phyloP scores from a whole-genome alignment of 2,888 invertebrate species.

The Papilio gigon region DNA sequence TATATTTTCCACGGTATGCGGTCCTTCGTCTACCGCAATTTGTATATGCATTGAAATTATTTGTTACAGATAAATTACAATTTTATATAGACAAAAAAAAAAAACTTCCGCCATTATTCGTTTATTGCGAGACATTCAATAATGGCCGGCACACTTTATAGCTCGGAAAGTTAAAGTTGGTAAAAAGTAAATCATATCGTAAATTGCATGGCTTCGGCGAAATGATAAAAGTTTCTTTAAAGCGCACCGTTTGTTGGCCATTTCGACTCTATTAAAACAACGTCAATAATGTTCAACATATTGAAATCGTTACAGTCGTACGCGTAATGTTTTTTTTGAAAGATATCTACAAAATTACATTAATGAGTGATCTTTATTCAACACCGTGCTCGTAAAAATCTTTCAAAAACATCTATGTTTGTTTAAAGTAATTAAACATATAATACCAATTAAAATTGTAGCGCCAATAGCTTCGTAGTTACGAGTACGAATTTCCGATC shows the following conservation, averaged over 20 bases:
- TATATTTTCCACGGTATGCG: too few relatives aligned
- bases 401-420: too few relatives aligned
- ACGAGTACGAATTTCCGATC: too few relatives aligned
- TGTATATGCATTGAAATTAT: background rate
- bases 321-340: too few relatives aligned
- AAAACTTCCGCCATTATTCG: slow-evolving; percentile 31
- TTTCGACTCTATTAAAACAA: slow-evolving; percentile 28
- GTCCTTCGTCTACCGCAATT: background rate
- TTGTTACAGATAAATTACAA: slow-evolving; percentile 31
- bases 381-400: too few relatives aligned
- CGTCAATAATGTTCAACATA: slow-evolving; percentile 25
- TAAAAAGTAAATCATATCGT: slow-evolving; percentile 34
- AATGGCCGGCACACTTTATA: slow-evolving; percentile 20
- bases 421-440: too few relatives aligned
- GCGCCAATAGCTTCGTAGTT: too few relatives aligned
- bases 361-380: too few relatives aligned
- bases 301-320: background rate
- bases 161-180: slow-evolving; percentile 35
- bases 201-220: slow-evolving; percentile 20
- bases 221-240: slow-evolving; percentile 39
- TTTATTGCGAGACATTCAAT: slow-evolving; percentile 38
- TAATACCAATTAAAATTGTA: too few relatives aligned
- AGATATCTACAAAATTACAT: too few relatives aligned
- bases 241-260: slow-evolving; percentile 26
- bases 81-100: too few relatives aligned